Evolutionary conservation across 2,888 invertebrate species (phyloP).

Genomic region (Pristionchus fissidentatus): DNA sequence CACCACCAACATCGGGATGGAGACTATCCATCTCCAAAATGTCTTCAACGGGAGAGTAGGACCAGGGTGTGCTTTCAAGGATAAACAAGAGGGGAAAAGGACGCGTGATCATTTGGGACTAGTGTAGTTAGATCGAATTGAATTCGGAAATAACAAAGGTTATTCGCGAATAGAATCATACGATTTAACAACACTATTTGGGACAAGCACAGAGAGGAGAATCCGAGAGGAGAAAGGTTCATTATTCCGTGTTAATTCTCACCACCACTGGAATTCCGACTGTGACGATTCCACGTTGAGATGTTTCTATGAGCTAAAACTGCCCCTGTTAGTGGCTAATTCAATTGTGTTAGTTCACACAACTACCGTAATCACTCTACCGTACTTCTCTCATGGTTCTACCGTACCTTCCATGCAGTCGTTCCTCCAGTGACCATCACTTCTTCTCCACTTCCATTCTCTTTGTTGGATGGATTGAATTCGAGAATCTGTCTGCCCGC

Average conservation of each 20-base stretch:
- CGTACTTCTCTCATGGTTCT: neutral
- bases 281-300: neutral
- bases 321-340: no score
- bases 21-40: neutral
- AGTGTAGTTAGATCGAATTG: neutral
- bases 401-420: constrained; percentile 13
- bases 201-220: neutral
- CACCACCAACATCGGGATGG: neutral
- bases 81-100: neutral
- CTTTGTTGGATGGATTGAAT: neutral
- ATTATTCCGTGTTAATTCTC: neutral
- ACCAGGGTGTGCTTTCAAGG: neutral
- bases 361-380: neutral
- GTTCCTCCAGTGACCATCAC: constrained; percentile 13
- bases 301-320: constrained; percentile 21
- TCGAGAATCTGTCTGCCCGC: constrained; percentile 40
- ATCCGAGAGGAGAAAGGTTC: neutral
- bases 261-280: constrained; percentile 12
- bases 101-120: neutral
- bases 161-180: no score
- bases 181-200: no score
- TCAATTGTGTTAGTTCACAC: neutral
- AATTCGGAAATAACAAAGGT: neutral
- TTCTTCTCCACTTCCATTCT: constrained; percentile 8
- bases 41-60: neutral